Evolutionary conservation across 2,888 invertebrate species (phyloP).

Genomic region (Sepioteuthis lessoniana): DNA sequence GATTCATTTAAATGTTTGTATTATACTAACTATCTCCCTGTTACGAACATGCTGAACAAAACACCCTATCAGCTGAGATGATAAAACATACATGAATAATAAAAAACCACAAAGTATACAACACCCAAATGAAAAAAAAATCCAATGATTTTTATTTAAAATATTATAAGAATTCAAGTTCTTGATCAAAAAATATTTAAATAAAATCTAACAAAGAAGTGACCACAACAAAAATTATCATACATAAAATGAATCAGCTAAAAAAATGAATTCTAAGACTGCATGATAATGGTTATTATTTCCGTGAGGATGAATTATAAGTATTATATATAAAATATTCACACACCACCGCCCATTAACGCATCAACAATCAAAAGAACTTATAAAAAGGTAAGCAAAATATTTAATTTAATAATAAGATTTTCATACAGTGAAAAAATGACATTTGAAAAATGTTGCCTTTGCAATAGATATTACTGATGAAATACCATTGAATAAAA

Average conservation of each 20-base stretch:
- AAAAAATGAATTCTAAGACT: neutral
- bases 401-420: neutral
- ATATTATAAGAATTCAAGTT: too few species aligned
- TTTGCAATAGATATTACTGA: neutral
- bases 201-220: too few species aligned
- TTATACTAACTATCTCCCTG: neutral
- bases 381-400: neutral
- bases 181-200: too few species aligned
- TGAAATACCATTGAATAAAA: too few species aligned
- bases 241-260: neutral
- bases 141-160: too few species aligned
- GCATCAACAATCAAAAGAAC: constrained; percentile 33
- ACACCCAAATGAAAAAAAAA: too few species aligned
- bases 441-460: neutral
- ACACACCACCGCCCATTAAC: neutral
- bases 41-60: neutral
- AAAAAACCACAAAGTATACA: too few species aligned
- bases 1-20: neutral
- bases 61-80: neutral
- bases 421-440: neutral
- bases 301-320: neutral
- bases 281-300: neutral
- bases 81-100: neutral
- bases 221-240: too few species aligned
- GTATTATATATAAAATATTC: neutral